Evolutionary conservation across 2,797 vertebrate species (phyloP), one percentile per base, ranked within the genome.

Genomic region (Falco berigora): DNA sequence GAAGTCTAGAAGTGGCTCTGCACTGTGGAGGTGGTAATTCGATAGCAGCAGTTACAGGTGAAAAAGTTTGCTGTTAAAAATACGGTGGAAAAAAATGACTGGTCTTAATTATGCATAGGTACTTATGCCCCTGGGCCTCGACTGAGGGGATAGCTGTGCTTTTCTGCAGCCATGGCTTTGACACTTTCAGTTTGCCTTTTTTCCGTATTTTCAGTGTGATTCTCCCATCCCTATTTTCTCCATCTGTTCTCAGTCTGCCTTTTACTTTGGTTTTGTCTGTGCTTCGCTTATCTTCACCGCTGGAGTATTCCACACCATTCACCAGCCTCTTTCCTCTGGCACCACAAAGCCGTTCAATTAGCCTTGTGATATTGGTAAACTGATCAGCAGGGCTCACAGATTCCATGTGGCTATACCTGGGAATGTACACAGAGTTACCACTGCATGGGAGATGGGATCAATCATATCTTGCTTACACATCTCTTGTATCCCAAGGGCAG

Each of bases 11-110:
- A 68, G 75, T 94, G 64, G 53, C 40, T 77, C 66, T 74, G 81
- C 42, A 2, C 27, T 27, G 12, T 61, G 67, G 94, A 85, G 74
- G 77, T 46, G 56, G 92, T 91, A 94, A 90, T 86, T 80, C 64
- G 66, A 92, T 96, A 78, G 79, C 69, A 69, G 82, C 76, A 81
- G 79, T 91, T 97, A 80, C 52, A 83, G 93, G 81, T 95, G 90
- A 47, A 89, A 80, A 86, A 85, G 61, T 82, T 79, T 46, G 22
- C 86, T 11, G 30, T 77, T 28, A 82, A 77, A 91, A 96, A 72
- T 61, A 44, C 0, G 0, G 4, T 40, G 68, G 34, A 63, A 75
- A 72, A 75, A 93, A 93, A 71, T 44, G 56, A 16, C 84, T 91
- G 88, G 28, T 79, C 71, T 63, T 86, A 76, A 76, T 89, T 94